A percentile compares a stretch with the other conserved stretches of the same genome.
Evolutionary conservation across 37 sponge, comb jelly and placozoan genomes (phyloP).

Genomic region (Halichondria panicea): DNA sequence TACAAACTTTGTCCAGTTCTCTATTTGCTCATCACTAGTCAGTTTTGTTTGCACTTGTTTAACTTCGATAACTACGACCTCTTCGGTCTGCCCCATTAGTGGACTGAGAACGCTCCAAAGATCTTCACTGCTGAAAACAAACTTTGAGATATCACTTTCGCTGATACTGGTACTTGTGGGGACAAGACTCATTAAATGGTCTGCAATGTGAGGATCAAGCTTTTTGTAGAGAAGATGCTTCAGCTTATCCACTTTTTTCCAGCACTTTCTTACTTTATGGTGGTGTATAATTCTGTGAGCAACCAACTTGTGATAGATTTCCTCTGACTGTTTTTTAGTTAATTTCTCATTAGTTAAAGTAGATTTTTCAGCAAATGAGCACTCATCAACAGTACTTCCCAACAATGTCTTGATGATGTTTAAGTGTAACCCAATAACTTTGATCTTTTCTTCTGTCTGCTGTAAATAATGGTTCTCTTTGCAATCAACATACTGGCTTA

Average conservation of each 20-base stretch:
- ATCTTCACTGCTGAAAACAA: conserved; percentile 2
- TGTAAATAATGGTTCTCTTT: conserved; percentile 1
- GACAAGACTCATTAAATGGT: background rate
- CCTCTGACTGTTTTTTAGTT: background rate
- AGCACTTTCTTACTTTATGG: background rate
- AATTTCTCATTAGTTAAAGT: too few relatives aligned
- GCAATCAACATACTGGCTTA: background rate
- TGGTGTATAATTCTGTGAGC: background rate
- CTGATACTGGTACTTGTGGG: background rate
- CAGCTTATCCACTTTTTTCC: background rate
- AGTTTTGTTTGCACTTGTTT: background rate
- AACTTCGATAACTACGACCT: background rate
- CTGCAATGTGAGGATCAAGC: background rate
- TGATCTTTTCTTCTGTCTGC: conserved; percentile 1
- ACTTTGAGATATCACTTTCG: background rate
- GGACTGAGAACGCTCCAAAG: background rate
- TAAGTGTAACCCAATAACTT: conserved; percentile 5
- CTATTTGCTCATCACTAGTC: background rate
- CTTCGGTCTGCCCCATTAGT: background rate
- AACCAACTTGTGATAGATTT: background rate
- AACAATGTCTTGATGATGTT: background rate
- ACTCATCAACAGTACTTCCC: background rate
- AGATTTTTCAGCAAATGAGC: background rate
- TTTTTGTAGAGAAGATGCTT: background rate
- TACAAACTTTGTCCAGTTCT: too few relatives aligned